phyloP scores from a whole-genome alignment of 2,888 invertebrate genomes.

The Caradrina clavipalpis region DNA sequence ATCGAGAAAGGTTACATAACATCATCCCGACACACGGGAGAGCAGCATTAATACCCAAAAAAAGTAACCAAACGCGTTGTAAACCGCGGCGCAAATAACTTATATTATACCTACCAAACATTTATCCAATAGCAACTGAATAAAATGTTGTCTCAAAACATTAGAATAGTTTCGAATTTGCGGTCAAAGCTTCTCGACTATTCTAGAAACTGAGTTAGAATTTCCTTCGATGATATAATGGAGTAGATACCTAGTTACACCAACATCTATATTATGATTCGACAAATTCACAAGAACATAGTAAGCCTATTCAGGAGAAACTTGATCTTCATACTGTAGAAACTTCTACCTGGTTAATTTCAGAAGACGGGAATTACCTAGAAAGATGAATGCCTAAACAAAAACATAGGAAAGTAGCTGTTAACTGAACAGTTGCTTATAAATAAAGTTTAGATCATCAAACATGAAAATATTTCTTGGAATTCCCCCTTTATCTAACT shows the following conservation, averaged over 20 bases:
- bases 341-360: background rate
- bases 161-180: conserved; percentile 5
- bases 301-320: background rate
- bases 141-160: conserved; percentile 11
- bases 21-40: too few relatives aligned
- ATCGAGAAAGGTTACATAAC: too few relatives aligned
- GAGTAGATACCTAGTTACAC: background rate
- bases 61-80: too few relatives aligned
- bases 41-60: too few relatives aligned
- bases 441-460: background rate
- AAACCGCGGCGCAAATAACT: too few relatives aligned
- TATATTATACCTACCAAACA: background rate
- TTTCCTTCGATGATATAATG: background rate
- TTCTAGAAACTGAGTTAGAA: conserved; percentile 1
- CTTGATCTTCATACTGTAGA: background rate
- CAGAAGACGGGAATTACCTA: background rate
- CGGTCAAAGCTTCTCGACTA: background rate
- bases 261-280: background rate
- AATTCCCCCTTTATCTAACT: too few relatives aligned
- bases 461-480: too few relatives aligned
- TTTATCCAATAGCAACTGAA: conserved; percentile 10
- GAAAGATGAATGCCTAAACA: background rate
- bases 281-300: background rate
- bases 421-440: background rate
- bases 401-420: background rate